Percentiles rank a stretch among this genome's conserved stretches.
phyloP scores from a whole-genome alignment of 1,140 invertebrate species.

The Anthonomus grandis region DNA sequence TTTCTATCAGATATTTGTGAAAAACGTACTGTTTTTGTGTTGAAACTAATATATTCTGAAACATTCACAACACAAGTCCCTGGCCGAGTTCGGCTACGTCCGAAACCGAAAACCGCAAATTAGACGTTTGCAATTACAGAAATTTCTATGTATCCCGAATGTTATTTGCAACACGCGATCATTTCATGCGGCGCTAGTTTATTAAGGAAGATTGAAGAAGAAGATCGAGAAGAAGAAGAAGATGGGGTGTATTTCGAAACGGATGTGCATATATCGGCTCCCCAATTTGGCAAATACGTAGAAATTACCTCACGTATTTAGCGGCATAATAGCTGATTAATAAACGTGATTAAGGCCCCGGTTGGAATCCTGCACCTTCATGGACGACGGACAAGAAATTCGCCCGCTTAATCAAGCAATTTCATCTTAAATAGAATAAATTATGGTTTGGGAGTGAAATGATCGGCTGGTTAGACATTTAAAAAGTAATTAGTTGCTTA shows the following conservation, averaged over 20 bases:
- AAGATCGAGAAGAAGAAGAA: no score
- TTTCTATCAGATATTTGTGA: no score
- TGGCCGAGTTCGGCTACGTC: background rate
- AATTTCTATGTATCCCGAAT: constrained; percentile 7
- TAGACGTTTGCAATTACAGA: constrained; percentile 5
- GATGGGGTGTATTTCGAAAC: constrained; percentile 11
- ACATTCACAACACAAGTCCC: no score
- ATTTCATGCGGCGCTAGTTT: constrained; percentile 16
- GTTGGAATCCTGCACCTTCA: no score
- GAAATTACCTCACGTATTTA: constrained; percentile 18
- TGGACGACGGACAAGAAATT: no score
- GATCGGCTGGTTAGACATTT: no score
- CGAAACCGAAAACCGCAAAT: background rate
- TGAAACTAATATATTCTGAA: no score
- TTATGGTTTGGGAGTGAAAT: no score
- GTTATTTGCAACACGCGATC: constrained; percentile 19
- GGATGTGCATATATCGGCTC: constrained; percentile 4
- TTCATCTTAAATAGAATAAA: no score
- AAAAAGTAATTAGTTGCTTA: no score
- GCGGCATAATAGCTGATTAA: constrained; percentile 16
- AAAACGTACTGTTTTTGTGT: no score
- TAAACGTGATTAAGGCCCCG: background rate
- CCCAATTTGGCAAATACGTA: constrained; percentile 9
- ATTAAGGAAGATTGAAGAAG: constrained; percentile 14
- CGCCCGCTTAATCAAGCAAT: no score